Evolutionary conservation across 1,140 invertebrate species (phyloP), one percentile per base, ranked within the genome.

Genomic region (Lepidostoma basale): DNA sequence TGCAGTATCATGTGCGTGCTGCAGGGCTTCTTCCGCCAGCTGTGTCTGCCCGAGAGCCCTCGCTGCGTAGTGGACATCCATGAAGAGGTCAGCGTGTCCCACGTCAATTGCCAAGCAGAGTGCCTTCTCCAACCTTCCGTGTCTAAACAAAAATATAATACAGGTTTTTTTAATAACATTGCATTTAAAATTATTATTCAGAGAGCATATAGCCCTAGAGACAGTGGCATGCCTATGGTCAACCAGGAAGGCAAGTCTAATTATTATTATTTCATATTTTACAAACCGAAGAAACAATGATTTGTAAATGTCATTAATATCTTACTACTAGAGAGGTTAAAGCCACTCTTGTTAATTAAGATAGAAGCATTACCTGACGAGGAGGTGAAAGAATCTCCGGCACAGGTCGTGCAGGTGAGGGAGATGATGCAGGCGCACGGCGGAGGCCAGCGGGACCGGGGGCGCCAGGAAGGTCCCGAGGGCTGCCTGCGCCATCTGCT

Each of bases 71-170:
- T 93, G 89, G 39, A 95, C 86, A 81, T 96, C 93, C 88, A 92
- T 88, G 74, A 93, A 93, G 33, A 93, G 84, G 81, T 93, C 92
- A 75, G 90, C 89, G 76, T 92, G 90, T 26, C 86, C 86, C 59
- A 96, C 84, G 77, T 96, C 93, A 73, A 95, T 90, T 12, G 92
- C 93, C 47, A 96, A 80, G 64, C 92, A 86, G 75, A 94, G 92
- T 8, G 94, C 93, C 76, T 94, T 95, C 75, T 95, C 92, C 77
- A 92, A 90, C 49, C 92, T 82, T 62, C 89, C 87, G 75, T 92
- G 89, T 68, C 93, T 93, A 30, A 16, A 25, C 6, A 62, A 6
- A 44, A n/a, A 1, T 2, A 36, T n/a, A n/a, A n/a, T n/a, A n/a
- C n/a, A n/a, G n/a, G n/a, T n/a, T n/a, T n/a, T n/a, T n/a, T n/a